Percentiles rank a stretch among this genome's conserved stretches.
phyloP scores from a whole-genome alignment of 1,140 invertebrate species.

The Drosophila serrata region DNA sequence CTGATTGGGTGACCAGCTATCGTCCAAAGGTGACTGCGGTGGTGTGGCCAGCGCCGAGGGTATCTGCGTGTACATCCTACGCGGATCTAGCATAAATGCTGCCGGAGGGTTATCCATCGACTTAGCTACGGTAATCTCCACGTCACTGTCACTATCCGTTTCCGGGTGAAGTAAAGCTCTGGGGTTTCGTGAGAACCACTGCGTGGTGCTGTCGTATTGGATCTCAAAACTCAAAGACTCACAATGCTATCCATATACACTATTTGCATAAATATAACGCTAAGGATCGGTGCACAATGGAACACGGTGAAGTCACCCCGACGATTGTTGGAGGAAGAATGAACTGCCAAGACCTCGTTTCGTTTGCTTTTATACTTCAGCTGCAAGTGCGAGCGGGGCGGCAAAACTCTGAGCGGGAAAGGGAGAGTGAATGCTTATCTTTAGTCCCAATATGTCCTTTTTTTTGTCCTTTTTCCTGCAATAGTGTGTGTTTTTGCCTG shows the following conservation, averaged over 20 bases:
- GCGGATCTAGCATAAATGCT: no score
- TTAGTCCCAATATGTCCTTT: not conserved
- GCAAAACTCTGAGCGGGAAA: not conserved
- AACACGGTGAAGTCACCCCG: no score
- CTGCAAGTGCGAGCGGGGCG: not conserved
- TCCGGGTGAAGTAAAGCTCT: not conserved
- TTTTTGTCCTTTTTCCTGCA: not conserved
- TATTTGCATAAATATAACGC: not conserved
- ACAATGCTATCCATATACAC: not conserved
- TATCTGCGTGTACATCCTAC: not conserved
- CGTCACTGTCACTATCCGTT: conserved; percentile 1
- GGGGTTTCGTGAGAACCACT: not conserved
- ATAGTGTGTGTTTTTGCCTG: not conserved
- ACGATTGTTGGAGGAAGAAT: not conserved
- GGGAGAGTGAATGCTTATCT: not conserved
- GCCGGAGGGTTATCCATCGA: not conserved
- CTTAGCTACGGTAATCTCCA: conserved; percentile 1
- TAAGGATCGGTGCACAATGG: not conserved
- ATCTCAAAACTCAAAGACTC: not conserved
- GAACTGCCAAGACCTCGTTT: not conserved
- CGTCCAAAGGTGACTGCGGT: conserved; percentile 36
- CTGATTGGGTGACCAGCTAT: not conserved
- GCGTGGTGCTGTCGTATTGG: not conserved
- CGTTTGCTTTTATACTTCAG: not conserved
- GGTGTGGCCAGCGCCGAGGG: conserved; percentile 33